Evolutionary conservation across 2,888 invertebrate species (phyloP).

Genomic region (Ceriagrion tenellum): DNA sequence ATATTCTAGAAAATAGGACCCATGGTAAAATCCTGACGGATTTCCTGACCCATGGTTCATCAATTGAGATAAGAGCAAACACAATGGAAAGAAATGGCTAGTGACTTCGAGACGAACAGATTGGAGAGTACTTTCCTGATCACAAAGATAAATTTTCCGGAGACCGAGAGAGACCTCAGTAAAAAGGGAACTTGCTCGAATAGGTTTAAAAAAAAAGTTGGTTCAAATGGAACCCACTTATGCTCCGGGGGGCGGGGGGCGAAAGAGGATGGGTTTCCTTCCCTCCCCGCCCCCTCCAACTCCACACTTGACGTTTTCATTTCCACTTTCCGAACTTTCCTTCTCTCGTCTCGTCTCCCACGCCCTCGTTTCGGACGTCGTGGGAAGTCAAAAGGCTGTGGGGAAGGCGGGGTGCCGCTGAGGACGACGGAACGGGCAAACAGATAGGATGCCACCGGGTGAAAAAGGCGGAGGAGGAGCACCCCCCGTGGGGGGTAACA

Average conservation of each 20-base stretch:
- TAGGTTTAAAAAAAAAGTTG: not conserved
- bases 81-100: no score
- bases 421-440: not conserved
- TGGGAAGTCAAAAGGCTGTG: not conserved
- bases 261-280: not conserved
- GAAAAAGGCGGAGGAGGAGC: not conserved
- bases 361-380: not conserved
- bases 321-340: not conserved
- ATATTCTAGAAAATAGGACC: no score
- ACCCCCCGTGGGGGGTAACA: not conserved
- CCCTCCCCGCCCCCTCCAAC: no score
- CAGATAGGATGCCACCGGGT: not conserved
- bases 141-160: not conserved
- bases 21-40: no score
- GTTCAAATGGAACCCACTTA: not conserved
- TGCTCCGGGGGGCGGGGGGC: not conserved
- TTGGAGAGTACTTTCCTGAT: not conserved
- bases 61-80: not conserved
- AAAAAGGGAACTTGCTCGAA: not conserved
- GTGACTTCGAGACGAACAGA: not conserved
- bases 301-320: not conserved
- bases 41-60: not conserved
- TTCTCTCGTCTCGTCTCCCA: not conserved
- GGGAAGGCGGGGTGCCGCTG: not conserved
- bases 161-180: not conserved